These are phyloP conservation scores for Lasiurus borealis DNA, from an alignment of 2,113 vertebrate species.

Conservation along the genomic window DNA sequence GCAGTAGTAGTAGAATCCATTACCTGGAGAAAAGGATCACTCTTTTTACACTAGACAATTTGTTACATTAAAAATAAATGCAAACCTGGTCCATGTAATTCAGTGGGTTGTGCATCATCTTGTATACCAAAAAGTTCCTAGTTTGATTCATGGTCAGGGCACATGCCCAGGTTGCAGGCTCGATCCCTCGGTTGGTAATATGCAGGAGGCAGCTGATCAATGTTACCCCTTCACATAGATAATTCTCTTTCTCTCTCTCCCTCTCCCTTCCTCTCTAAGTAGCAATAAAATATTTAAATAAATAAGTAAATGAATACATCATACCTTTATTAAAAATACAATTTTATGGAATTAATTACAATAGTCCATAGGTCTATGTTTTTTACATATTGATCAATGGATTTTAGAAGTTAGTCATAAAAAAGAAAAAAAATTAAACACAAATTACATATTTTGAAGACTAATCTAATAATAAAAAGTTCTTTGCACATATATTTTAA, in stretches of 20 bases:
- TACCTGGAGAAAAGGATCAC: background rate
- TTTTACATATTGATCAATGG: background rate
- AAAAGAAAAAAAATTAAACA: background rate
- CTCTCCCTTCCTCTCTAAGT: no score
- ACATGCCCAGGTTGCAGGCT: no score
- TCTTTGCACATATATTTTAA: background rate
- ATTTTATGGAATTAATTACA: background rate
- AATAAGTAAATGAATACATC: background rate
- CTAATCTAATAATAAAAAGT: background rate
- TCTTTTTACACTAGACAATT: background rate
- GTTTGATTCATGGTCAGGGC: no score
- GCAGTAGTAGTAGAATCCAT: background rate
- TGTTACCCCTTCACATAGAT: no score
- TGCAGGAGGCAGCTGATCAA: no score
- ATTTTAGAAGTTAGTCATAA: conserved; percentile 34
- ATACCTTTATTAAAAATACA: background rate
- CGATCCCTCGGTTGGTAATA: no score
- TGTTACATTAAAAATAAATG: background rate
- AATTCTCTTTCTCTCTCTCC: no score
- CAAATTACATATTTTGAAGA: background rate
- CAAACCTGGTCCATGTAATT: no score
- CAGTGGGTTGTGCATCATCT: no score
- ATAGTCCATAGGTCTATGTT: background rate
- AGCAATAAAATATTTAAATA: no score
- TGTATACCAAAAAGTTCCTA: no score